phyloP scores from a whole-genome alignment of 2,113 vertebrate species.

The Tachysurus fulvidraco region DNA sequence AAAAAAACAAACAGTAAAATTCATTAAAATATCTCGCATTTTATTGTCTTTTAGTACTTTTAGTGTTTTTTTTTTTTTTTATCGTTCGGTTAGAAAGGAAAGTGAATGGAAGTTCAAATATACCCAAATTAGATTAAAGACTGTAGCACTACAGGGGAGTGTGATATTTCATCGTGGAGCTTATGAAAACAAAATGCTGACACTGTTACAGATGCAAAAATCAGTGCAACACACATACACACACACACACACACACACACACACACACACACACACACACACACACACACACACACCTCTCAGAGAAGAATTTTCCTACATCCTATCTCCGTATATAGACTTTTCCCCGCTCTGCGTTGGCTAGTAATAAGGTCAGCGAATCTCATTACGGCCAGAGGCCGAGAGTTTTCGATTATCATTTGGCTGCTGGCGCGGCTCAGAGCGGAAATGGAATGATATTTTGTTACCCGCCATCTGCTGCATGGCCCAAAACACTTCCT shows the following conservation, averaged over 20 bases:
- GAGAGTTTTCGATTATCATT: conserved; percentile 65
- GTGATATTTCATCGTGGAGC: conserved; percentile 36
- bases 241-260: too few species aligned
- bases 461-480: conserved; percentile 64
- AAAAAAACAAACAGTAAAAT: not conserved
- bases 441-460: conserved; percentile 66
- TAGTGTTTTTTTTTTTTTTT: not conserved
- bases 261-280: not conserved
- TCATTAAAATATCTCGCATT: not conserved
- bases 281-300: conserved; percentile 19
- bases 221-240: not conserved
- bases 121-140: not conserved
- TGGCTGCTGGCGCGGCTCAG: conserved; percentile 56
- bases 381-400: conserved; percentile 55
- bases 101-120: not conserved
- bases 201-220: conserved; percentile 43
- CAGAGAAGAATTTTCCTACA: conserved; percentile 24
- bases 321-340: conserved; percentile 30
- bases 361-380: conserved; percentile 55
- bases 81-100: not conserved
- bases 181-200: conserved; percentile 45
- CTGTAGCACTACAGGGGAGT: not conserved
- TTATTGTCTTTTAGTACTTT: not conserved
- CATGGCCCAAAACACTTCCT: conserved; percentile 60
- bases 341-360: conserved; percentile 37